Percentiles rank a stretch among this genome's conserved stretches.
Conservation (phyloP, 1,140 invertebrate species). For the Bombus ignitus region DNA sequence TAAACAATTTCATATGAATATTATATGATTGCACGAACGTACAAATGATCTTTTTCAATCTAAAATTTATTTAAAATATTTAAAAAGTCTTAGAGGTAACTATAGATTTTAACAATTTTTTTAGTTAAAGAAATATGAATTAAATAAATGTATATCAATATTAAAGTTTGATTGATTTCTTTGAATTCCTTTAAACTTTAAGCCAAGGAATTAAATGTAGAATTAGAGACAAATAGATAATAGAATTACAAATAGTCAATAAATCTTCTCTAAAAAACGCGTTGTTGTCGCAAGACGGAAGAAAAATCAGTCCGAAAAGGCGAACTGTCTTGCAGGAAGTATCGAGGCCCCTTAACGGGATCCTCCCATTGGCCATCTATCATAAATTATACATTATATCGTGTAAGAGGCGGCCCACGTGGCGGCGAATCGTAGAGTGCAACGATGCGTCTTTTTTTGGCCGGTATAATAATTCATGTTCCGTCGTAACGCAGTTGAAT, state of each 20-base stretch:
- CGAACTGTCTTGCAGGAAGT: conserved; percentile 62
- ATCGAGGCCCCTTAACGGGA: conserved; percentile 73
- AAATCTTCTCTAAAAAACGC: conserved; percentile 24
- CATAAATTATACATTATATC: conserved; percentile 75
- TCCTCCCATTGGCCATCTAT: conserved; percentile 64
- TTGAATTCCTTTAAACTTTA: not conserved
- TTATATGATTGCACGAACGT: no score
- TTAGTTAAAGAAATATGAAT: not conserved
- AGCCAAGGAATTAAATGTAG: not conserved
- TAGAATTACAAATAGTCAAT: not conserved
- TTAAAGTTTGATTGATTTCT: no score
- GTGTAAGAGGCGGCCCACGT: conserved; percentile 65
- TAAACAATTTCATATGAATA: no score
- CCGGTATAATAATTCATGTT: conserved; percentile 57
- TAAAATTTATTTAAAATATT: not conserved
- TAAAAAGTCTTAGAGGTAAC: not conserved
- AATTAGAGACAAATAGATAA: not conserved
- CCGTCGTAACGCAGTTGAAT: conserved; percentile 52
- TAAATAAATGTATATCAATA: not conserved
- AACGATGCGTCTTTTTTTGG: conserved; percentile 59
- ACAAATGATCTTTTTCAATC: not conserved
- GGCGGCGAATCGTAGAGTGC: conserved; percentile 68
- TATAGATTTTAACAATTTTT: not conserved
- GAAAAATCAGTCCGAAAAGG: conserved; percentile 70
- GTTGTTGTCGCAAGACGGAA: conserved; percentile 50